These are phyloP conservation scores for Clanis bilineata DNA, from an alignment of 2,888 invertebrate genomes.

Conservation along the genomic window DNA sequence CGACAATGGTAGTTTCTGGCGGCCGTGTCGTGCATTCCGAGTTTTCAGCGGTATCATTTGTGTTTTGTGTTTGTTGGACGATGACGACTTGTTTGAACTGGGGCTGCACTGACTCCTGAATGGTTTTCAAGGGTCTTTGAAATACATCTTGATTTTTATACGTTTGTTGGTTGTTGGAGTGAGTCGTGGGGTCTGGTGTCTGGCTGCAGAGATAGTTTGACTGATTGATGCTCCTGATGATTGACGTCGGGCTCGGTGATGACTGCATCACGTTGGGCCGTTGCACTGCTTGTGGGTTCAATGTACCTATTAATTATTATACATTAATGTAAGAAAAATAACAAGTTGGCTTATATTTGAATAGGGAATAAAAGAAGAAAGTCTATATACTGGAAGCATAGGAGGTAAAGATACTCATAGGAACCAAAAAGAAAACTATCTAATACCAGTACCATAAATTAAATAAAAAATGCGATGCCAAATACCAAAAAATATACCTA, in stretches of 20 bases:
- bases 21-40: conserved; percentile 22
- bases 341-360: background rate
- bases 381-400: conserved; percentile 1
- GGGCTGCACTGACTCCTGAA: conserved; percentile 32
- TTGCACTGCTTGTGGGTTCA: conserved; percentile 57
- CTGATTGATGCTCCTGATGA: conserved; percentile 74
- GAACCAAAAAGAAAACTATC: conserved; percentile 1
- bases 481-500: background rate
- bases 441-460: background rate
- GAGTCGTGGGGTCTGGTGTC: conserved; percentile 38
- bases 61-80: conserved; percentile 43
- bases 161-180: conserved; percentile 20
- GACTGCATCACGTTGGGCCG: conserved; percentile 65
- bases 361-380: background rate
- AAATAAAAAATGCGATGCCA: background rate
- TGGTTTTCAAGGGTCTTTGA: conserved; percentile 41
- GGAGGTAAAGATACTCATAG: background rate
- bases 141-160: conserved; percentile 36
- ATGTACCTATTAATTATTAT: conserved; percentile 36
- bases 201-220: conserved; percentile 73
- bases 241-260: conserved; percentile 75
- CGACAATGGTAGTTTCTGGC: conserved; percentile 35
- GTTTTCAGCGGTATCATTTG: conserved; percentile 27
- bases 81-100: conserved; percentile 61
- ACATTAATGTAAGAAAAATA: no score